Evolutionary conservation across 2,888 invertebrate genomes (phyloP), one percentile per base, ranked within the genome.

Genomic region (Nebria salina): DNA sequence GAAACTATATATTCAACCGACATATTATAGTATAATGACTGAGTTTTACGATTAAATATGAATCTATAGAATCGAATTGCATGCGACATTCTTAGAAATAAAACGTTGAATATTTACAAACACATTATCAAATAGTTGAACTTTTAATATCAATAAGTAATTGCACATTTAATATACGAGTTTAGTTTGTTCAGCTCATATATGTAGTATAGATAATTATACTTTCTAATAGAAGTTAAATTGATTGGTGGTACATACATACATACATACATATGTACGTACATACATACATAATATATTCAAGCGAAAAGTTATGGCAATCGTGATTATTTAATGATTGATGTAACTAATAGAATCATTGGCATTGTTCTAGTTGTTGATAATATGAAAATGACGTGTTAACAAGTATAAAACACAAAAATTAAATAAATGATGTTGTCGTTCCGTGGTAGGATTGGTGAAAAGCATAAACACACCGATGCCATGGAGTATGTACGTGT

Each of bases 311-410:
- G 34, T 34, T 34, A 34, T 34, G 34, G 34, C 34, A 34, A 34
- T 34, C 34, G 34, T 34, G 34, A 34, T 34, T 34, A 34, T 34
- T 34, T 54, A 70, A 34, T 15, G 70, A 70, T 25, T 26, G 25
- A 34, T 70, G 20, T 70, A 70, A 11, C 70, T 70, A 70, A 70
- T 70, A 70, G 15, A 70, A 70, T 70, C 70, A 70, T 70, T 34
- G 34, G 34, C 34, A 34, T 34, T 11, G 25, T 15, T 25, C 25
- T 70, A 34, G 70, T 70, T 15, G 65, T 65, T 65, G 79, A 68
- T 79, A 79, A 75, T 74, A 74, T 79, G 79, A 75, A 79, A 74
- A 79, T 79, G 79, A 79, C 79, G 75, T 79, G 75, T 79, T 74
- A 79, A 79, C 79, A 79, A 66, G 43, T 79, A 74, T 66, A 79